Evolutionary conservation across 2,888 invertebrate species (phyloP).

Genomic region (Sinohyriopsis cumingii): DNA sequence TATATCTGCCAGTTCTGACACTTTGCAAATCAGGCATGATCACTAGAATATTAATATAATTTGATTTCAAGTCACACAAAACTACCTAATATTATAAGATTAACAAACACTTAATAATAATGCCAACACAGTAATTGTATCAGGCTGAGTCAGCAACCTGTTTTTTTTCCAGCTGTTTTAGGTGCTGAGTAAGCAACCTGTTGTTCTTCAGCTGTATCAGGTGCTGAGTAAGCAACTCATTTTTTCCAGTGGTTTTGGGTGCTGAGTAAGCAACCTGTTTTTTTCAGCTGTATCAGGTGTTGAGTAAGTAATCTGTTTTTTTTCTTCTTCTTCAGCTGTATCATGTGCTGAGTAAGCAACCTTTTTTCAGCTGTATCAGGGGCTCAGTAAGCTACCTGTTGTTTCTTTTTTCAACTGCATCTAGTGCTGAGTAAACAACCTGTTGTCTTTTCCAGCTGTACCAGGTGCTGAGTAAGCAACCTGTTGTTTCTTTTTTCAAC

Average conservation of each 20-base stretch:
- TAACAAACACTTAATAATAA: neutral
- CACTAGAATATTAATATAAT: too few relatives aligned
- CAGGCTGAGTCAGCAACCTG: conserved; percentile 70
- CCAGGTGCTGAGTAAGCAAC: conserved; percentile 80
- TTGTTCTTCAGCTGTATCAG: conserved; percentile 77
- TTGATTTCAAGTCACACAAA: neutral
- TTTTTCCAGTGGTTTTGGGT: conserved; percentile 75
- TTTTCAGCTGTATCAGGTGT: conserved; percentile 55
- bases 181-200: conserved; percentile 78
- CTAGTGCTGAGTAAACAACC: conserved; percentile 77
- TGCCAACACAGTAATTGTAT: neutral
- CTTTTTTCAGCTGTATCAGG: conserved; percentile 76
- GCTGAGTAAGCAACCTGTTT: conserved; percentile 80
- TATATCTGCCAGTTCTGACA: too few relatives aligned
- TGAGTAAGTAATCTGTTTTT: conserved; percentile 68
- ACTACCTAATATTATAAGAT: neutral
- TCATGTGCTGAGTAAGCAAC: conserved; percentile 76
- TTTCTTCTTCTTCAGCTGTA: conserved; percentile 50
- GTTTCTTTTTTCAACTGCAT: conserved; percentile 50
- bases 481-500: conserved; percentile 72
- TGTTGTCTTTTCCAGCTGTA: conserved; percentile 75
- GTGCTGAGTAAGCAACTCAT: too few relatives aligned
- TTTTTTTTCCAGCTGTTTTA: conserved; percentile 52
- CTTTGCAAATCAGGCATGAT: too few relatives aligned
- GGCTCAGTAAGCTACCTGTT: conserved; percentile 40